Conservation (phyloP, 2,113 vertebrate genomes). For the Okapia johnstoni region DNA sequence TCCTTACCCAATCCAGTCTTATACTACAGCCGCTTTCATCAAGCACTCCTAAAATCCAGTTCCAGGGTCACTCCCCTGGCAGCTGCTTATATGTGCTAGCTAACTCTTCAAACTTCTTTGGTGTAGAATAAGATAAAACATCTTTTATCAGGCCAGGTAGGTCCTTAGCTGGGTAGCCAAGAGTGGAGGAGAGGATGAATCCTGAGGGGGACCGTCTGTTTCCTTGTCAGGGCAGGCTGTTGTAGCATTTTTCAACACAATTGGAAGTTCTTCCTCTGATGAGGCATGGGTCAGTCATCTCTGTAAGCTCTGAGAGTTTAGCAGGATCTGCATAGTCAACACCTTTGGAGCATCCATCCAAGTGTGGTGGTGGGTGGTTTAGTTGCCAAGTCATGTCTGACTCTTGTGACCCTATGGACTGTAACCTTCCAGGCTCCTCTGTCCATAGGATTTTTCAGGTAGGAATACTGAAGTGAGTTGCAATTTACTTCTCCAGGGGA, state of each 20-base stretch:
- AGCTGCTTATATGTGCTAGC: background rate
- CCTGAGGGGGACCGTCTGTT: background rate
- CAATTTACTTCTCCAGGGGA: background rate
- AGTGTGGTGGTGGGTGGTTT: background rate
- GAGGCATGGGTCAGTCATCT: background rate
- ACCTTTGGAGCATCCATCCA: background rate
- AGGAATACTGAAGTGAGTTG: background rate
- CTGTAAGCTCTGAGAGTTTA: background rate
- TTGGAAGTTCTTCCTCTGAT: background rate
- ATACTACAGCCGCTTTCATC: background rate
- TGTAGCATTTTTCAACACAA: background rate
- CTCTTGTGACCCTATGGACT: background rate
- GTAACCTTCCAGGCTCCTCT: background rate
- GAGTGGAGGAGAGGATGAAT: background rate
- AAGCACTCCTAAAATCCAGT: background rate
- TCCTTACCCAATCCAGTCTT: background rate
- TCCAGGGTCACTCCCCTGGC: background rate
- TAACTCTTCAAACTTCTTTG: background rate
- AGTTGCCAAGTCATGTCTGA: background rate
- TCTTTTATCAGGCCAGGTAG: background rate
- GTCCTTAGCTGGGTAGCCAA: background rate
- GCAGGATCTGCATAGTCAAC: background rate
- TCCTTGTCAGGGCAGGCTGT: background rate
- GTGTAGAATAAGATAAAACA: background rate
- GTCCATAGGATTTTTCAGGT: background rate